Evolutionary conservation across 2,888 invertebrate genomes (phyloP), one percentile per base, ranked within the genome.

Genomic region (Leptogaster cylindrica): DNA sequence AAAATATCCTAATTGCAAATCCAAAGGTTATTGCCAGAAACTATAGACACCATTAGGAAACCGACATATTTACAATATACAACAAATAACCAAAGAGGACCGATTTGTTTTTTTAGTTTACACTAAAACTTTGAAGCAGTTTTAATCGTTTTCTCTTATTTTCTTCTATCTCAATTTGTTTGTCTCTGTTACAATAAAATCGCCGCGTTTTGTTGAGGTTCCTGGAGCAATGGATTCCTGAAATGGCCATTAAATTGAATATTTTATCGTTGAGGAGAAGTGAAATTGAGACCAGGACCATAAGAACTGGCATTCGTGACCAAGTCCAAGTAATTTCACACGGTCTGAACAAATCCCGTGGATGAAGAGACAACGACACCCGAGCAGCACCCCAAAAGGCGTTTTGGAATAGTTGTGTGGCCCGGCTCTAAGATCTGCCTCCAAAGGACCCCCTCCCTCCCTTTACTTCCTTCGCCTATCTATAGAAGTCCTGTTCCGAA

Each of bases 221-320:
- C 41, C 39, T 41, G 8, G 12, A 10, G 12, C 18, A 14, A 14
- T 36, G 58, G 25, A 58, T 50, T 65, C 65, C 66, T 63, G 70
- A 66, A 72, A 70, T 69, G 67, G 70, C 70, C 70, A 72, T 79
- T 78, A 79, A 79, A 79, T 78, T 79, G 78, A 79, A 79, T 79
- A 78, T 78, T 78, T 78, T 75, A 78, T 78, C 12, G 25, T 23
- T n/a, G 36, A 14, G 66, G 25, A 36, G 23, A 39, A 64, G 68
- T 68, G 65, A 67, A 68, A 69, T 18, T 63, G 69, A 66, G 71
- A 51, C 69, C 55, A 68, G 58, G 65, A 68, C 68, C 70, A 71
- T 71, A 8, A 3, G 27, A 20, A 6, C 14, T 36, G 23, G 8
- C 36, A 23, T 23, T 20, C 39, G 39, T 58, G 39, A 36, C 58